Evolutionary conservation across 2,888 invertebrate genomes (phyloP).

Genomic region (Cataglyphis cursor): DNA sequence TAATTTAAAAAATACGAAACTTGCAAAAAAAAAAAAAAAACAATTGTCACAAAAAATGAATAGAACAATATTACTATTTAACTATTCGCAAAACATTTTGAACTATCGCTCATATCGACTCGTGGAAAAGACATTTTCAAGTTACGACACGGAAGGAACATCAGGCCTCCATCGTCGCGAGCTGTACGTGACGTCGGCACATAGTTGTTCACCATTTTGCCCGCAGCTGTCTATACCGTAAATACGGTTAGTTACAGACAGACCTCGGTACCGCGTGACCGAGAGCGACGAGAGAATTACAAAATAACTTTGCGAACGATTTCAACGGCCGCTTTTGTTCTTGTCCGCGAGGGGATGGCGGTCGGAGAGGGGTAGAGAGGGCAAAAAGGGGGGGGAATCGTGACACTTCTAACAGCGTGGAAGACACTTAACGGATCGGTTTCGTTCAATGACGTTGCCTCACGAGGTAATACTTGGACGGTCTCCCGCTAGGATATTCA

Average conservation of each 20-base stretch:
- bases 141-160: conserved; percentile 64
- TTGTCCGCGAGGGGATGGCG: not conserved
- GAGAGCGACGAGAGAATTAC: conserved; percentile 78
- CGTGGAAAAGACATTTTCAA: conserved; percentile 70
- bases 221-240: conserved; percentile 66
- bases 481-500: not conserved
- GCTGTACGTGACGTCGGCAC: conserved; percentile 71
- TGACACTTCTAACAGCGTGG: conserved; percentile 55
- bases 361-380: not conserved
- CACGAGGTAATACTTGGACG: not conserved
- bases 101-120: not conserved
- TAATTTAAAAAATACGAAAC: not conserved
- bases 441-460: conserved; percentile 27
- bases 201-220: conserved; percentile 66
- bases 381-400: conserved; percentile 43
- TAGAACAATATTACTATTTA: not conserved
- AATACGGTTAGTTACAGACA: conserved; percentile 78
- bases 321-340: conserved; percentile 54
- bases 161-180: conserved; percentile 32
- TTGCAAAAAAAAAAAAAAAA: not conserved
- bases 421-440: conserved; percentile 54
- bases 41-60: not conserved
- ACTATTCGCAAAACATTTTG: not conserved
- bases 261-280: conserved; percentile 76
- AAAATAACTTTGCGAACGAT: conserved; percentile 68